Base-by-base conservation (phyloP, 2,797 vertebrate species). In the Arnoldichthys spilopterus region DNA sequence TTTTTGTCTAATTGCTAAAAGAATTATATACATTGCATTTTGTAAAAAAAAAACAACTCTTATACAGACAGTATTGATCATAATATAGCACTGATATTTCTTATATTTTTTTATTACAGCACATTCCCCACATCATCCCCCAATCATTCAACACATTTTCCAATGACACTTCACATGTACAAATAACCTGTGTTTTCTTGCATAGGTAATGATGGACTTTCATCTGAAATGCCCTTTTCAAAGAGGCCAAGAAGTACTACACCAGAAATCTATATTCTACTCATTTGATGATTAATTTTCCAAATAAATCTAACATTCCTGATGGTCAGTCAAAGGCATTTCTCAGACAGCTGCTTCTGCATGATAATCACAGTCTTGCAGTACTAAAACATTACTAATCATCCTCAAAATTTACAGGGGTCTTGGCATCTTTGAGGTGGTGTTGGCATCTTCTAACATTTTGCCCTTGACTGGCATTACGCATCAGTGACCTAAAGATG, bases 391-490 rank as follows among this genome's bases (percentile, higher is more conserved):
- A 51, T 24, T 26, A 37, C 28, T 28, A 49, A 22, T 34, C 64
- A n/a, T 12, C 63, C 24, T 79, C 11, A 16, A 11, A 53, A 74
- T 32, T 34, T 9, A 26, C 32, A 62, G 37, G 47, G 20, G 20
- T 74, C 67, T 49, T 24, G 13, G 6, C 12, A 11, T 40, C 12
- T 7, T 7, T 40, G 7, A 24, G 34, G 62, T 67, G 67, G 54
- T 64, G 53, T 34, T 59, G n/a, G n/a, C 24, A 22, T 59, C 53
- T 68, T 24, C 43, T 20, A 4, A 3, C 62, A 20, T 45, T 72
- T 80, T 61, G 16, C 45, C 63, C 54, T 32, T 63, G 58, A 54
- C 22, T 67, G 62, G 53, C 58, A 70, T 80, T 63, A 32, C 40
- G n/a, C 66, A 56, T 26, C 24, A 63, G 49, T 54, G 72, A 69